phyloP scores from a whole-genome alignment of 2,888 invertebrate species.

The Gastracanthus pulcherrimus region DNA sequence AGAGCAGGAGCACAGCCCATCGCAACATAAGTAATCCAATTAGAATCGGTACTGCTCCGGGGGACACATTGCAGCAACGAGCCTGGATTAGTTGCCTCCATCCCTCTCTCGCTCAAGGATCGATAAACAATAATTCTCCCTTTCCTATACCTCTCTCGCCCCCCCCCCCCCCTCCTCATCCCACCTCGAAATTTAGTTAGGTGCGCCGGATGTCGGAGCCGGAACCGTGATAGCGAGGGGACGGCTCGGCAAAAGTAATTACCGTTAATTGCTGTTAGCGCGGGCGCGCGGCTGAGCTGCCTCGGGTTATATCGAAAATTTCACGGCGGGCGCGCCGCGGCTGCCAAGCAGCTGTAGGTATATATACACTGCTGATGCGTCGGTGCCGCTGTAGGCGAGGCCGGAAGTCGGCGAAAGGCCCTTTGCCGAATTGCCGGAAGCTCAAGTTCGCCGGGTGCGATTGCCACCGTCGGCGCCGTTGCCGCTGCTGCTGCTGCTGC shows the following conservation, averaged over 20 bases:
- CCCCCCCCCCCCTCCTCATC: background rate
- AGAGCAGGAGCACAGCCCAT: too few species aligned
- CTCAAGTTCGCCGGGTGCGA: background rate
- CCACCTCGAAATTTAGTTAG: background rate
- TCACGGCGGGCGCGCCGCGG: background rate
- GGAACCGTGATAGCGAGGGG: too few species aligned
- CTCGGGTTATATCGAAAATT: background rate
- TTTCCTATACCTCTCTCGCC: slow-evolving; percentile 51
- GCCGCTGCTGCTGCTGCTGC: too few species aligned
- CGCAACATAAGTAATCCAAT: slow-evolving; percentile 38
- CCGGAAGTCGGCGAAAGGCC: slow-evolving; percentile 22
- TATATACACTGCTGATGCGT: too few species aligned
- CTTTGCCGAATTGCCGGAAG: slow-evolving; percentile 7
- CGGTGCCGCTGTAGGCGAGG: too few species aligned
- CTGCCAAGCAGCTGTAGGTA: too few species aligned
- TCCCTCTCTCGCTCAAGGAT: slow-evolving; percentile 52
- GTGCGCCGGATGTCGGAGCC: background rate
- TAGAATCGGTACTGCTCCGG: slow-evolving; percentile 1
- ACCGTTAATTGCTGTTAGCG: slow-evolving; percentile 67
- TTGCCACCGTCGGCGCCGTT: too few species aligned
- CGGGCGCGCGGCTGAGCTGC: background rate
- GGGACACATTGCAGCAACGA: background rate
- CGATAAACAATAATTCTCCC: slow-evolving; percentile 66
- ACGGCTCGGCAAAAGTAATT: slow-evolving; percentile 66
- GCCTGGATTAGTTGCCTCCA: background rate